phyloP scores from a whole-genome alignment of 2,888 invertebrate genomes.

The Plemyria rubiginata region DNA sequence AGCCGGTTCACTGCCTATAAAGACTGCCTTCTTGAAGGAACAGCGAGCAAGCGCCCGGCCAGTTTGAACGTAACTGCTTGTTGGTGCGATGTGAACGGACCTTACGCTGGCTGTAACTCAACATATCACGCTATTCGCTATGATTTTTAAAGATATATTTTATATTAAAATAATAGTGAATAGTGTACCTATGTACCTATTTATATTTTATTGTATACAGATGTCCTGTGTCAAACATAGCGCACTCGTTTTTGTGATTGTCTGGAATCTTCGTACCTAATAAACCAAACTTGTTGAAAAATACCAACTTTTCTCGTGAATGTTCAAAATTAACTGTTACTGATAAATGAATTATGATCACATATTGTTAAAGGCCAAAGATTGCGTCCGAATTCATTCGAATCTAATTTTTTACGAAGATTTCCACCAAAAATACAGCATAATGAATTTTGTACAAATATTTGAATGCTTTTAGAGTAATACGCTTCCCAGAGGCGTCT shows the following conservation, averaged over 20 bases:
- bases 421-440: conserved; percentile 39
- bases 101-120: conserved; percentile 59
- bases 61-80: conserved; percentile 3
- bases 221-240: conserved; percentile 70
- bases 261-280: conserved; percentile 47
- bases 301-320: neutral
- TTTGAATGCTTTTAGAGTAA: conserved; percentile 54
- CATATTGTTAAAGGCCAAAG: neutral
- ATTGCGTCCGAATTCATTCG: conserved; percentile 20
- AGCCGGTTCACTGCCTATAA: neutral
- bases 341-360: neutral
- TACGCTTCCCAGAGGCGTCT: conserved; percentile 75
- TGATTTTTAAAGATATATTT: conserved; percentile 50
- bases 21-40: neutral
- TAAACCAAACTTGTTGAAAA: neutral
- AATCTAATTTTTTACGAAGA: conserved; percentile 24
- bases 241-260: conserved; percentile 50
- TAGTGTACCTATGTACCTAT: conserved; percentile 46
- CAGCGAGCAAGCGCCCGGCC: neutral
- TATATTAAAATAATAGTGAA: conserved; percentile 41
- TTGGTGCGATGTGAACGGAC: conserved; percentile 25
- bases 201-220: conserved; percentile 42
- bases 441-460: conserved; percentile 49
- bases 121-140: conserved; percentile 69
- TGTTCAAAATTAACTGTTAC: neutral